Percentiles rank a stretch among this genome's conserved stretches.
These are phyloP conservation scores for Agriopis leucophaearia DNA, from an alignment of 2,888 invertebrate genomes.

Conservation along the genomic window DNA sequence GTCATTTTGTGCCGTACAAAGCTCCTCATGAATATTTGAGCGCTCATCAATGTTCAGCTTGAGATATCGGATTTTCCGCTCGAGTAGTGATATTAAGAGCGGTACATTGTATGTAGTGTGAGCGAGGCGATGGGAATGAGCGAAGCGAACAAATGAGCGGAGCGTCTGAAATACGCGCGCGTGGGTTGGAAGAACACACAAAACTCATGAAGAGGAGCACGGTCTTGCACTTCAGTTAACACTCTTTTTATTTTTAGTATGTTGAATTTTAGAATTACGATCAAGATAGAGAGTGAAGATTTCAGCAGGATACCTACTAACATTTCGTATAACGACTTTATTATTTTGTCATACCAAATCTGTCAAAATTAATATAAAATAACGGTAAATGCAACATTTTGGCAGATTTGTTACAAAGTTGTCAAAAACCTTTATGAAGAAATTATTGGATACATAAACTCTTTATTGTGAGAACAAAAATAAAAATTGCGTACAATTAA, in stretches of 20 bases:
- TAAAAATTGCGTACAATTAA: too few species aligned
- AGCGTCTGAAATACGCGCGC: conserved; percentile 22
- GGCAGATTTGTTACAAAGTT: too few species aligned
- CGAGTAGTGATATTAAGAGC: conserved; percentile 68
- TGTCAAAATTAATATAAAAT: neutral
- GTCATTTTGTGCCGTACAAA: conserved; percentile 66
- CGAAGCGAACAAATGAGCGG: neutral
- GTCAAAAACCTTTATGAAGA: too few species aligned
- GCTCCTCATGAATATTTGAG: conserved; percentile 80
- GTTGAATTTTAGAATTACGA: neutral
- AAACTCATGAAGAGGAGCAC: neutral
- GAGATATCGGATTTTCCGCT: conserved; percentile 82
- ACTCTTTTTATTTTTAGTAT: neutral
- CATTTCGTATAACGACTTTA: neutral
- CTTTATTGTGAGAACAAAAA: too few species aligned
- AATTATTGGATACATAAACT: too few species aligned
- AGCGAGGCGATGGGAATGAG: conserved; percentile 14
- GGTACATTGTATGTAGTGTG: conserved; percentile 49
- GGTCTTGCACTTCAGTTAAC: conserved; percentile 17
- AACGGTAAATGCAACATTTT: too few species aligned
- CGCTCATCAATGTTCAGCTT: conserved; percentile 76
- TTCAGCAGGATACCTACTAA: neutral
- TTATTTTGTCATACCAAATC: neutral
- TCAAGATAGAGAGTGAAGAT: too few species aligned
- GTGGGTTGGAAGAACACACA: conserved; percentile 24